These are phyloP conservation scores for Drosophila anceps DNA, from an alignment of 2,888 invertebrate genomes.

Conservation along the genomic window DNA sequence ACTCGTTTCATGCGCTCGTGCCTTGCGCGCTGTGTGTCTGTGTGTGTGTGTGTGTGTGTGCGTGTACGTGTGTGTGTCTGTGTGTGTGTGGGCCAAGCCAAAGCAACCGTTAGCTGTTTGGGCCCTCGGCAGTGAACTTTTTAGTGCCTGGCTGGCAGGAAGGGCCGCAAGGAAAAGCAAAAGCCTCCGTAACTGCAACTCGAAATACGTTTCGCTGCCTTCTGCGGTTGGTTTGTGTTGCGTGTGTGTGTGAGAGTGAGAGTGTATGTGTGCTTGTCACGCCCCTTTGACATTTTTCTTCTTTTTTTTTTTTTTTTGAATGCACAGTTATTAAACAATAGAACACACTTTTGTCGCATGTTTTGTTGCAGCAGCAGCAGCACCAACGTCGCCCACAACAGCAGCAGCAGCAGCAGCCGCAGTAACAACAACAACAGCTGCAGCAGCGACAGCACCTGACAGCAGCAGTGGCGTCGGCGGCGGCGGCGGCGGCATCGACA, in stretches of 20 bases:
- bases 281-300: conserved; percentile 49
- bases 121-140: conserved; percentile 75
- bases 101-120: conserved; percentile 49
- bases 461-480: neutral
- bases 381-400: conserved; percentile 53
- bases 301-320: conserved; percentile 3
- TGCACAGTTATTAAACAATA: conserved; percentile 20
- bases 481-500: conserved; percentile 26
- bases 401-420: conserved; percentile 20
- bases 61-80: conserved; percentile 4
- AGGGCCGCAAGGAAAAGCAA: conserved; percentile 42
- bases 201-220: conserved; percentile 24
- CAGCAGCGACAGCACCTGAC: conserved; percentile 3
- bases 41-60: conserved; percentile 10
- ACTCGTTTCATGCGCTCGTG: conserved; percentile 43
- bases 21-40: conserved; percentile 17
- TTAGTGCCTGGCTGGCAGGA: conserved; percentile 63
- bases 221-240: conserved; percentile 20
- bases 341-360: conserved; percentile 10
- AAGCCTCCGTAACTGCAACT: conserved; percentile 23
- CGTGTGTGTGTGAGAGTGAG: conserved; percentile 27
- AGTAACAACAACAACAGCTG: conserved; percentile 13
- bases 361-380: conserved; percentile 40
- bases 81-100: conserved; percentile 28
- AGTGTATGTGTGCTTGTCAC: conserved; percentile 51